Evolutionary conservation across 1,140 invertebrate species (phyloP), one percentile per base, ranked within the genome.

Genomic region (Pseudomyrmex cubaensis): DNA sequence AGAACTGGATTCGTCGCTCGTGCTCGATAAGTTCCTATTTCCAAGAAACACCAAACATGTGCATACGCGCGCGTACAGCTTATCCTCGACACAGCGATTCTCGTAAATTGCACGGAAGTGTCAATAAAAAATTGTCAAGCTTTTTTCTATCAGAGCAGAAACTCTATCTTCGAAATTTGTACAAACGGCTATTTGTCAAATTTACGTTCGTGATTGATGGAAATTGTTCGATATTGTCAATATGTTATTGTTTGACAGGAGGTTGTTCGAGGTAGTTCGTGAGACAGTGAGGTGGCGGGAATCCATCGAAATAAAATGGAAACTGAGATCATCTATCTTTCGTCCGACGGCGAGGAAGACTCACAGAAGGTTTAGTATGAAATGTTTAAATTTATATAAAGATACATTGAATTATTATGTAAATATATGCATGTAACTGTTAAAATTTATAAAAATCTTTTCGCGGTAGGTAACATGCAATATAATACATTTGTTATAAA

Each of bases 261-360:
- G 10, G 7, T 78, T 17, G 2, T 20, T 25, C 13, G 4, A 8
- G 15, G 67, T 5, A 54, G 8, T 67, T 77, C 12, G 15, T 1
- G 8, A 48, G 8, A 15, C 10, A 8, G 52, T 48, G 8, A n/a
- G 52, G 17, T 59, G 57, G 17, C 17, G 13, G 15, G n/a, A 46
- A 9, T 35, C 46, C 8, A 0, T 48, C 59, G 35, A 44, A 20
- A 56, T 70, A 70, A 12, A 20, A 67, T 67, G 61, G 75, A 84
- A 25, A 54, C 1, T 1, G 89, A 90, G 15, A 13, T 90, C 17
- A 90, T 90, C 7, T 90, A 52, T 75, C 72, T 90, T 9, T 90
- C 89, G n/a, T 90, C 89, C 0, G 89, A 90, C 48, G 89, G 88
- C 10, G 89, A 90, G 2, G 64, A 70, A 15, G 9, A 48, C 7